Percentiles rank a stretch among this genome's conserved stretches.
phyloP scores from a whole-genome alignment of 2,888 invertebrate genomes.

The Colletes collaris region DNA sequence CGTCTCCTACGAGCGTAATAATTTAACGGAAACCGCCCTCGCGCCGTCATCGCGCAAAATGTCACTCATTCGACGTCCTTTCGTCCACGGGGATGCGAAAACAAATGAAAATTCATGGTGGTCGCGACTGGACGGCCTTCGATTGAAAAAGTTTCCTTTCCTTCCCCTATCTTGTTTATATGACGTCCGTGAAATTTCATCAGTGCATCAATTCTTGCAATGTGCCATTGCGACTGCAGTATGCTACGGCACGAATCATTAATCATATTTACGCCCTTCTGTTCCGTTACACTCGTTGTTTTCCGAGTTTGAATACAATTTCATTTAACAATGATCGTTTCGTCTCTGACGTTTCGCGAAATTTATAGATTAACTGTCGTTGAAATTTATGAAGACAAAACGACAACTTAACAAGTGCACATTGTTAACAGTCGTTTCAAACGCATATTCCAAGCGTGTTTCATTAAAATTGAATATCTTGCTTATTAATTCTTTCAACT shows the following conservation, averaged over 20 bases:
- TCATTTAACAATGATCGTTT: not conserved
- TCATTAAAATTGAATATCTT: too few relatives aligned
- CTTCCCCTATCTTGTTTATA: not conserved
- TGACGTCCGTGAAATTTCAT: not conserved
- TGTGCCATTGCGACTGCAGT: not conserved
- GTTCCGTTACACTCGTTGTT: not conserved
- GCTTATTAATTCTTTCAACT: too few relatives aligned
- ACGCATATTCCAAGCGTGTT: too few relatives aligned
- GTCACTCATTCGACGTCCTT: slow-evolving; percentile 18
- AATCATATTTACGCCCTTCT: not conserved
- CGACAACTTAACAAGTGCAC: too few relatives aligned
- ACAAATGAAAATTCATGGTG: slow-evolving; percentile 31
- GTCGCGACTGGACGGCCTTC: not conserved
- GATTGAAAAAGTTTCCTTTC: slow-evolving; percentile 10
- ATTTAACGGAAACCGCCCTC: slow-evolving; percentile 13
- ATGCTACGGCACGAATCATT: slow-evolving; percentile 6
- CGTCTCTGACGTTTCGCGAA: too few relatives aligned
- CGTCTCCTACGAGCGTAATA: slow-evolving; percentile 15
- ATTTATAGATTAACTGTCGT: too few relatives aligned
- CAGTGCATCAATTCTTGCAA: not conserved
- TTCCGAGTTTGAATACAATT: not conserved
- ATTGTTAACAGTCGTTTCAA: too few relatives aligned
- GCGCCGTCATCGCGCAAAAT: slow-evolving; percentile 18
- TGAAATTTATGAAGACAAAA: too few relatives aligned
- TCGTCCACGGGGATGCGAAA: not conserved